Conservation (phyloP, 1,140 invertebrate species). For the Patella vulgata region DNA sequence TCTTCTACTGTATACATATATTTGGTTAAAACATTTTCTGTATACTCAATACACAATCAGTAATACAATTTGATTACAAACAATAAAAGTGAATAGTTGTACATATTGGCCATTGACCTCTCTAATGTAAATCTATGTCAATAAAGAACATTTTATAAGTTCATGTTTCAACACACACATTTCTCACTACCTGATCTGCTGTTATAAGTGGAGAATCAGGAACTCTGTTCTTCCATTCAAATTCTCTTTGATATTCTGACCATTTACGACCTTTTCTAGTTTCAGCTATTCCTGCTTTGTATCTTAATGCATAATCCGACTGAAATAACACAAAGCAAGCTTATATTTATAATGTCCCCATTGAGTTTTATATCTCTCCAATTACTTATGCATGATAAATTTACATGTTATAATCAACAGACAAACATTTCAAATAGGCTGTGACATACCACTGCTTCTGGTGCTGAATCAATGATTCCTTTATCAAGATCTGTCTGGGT, state of each 20-base stretch:
- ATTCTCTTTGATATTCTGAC: conserved; percentile 62
- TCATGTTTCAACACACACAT: no score
- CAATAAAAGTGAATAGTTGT: no score
- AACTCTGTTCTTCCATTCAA: conserved; percentile 54
- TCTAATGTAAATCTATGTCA: no score
- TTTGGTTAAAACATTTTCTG: no score
- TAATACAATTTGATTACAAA: no score
- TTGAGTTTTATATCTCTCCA: no score
- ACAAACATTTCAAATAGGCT: conserved; percentile 1
- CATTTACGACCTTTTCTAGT: conserved; percentile 41
- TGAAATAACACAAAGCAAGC: conserved; percentile 26
- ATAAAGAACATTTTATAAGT: no score
- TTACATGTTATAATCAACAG: not conserved
- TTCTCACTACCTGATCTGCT: conserved; percentile 63
- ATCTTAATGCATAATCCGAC: conserved; percentile 59
- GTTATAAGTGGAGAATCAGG: conserved; percentile 53
- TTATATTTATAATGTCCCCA: no score
- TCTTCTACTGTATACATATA: no score
- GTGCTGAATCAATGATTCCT: conserved; percentile 43
- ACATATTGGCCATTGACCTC: no score
- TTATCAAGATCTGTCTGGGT: conserved; percentile 55
- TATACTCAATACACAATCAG: no score
- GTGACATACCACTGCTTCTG: conserved; percentile 52
- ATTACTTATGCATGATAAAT: no score
- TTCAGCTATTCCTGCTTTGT: conserved; percentile 57